Percentiles rank a stretch among this genome's conserved stretches.
Conservation (phyloP, 2,797 vertebrate genomes). For the Thamnophis elegans region DNA sequence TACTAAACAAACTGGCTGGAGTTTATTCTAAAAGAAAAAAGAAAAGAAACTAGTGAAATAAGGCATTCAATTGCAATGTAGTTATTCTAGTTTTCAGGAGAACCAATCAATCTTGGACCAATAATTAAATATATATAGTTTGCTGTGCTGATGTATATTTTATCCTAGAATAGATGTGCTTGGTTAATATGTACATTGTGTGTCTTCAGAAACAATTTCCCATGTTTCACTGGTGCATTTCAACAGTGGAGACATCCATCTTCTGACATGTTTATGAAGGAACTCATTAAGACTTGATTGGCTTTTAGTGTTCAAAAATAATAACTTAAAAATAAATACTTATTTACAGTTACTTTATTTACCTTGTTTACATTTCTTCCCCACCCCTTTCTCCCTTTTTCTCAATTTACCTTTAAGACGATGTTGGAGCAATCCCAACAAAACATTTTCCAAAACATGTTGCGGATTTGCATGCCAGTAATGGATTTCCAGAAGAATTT, state of each 20-base stretch:
- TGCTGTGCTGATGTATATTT: not conserved
- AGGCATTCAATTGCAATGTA: not conserved
- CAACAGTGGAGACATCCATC: not conserved
- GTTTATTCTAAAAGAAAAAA: not conserved
- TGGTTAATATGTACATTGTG: not conserved
- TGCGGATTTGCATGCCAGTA: slow-evolving; percentile 85
- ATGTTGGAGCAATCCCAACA: slow-evolving; percentile 80
- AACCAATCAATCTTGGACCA: not conserved
- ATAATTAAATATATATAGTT: not conserved
- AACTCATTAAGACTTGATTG: not conserved
- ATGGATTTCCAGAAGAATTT: slow-evolving; percentile 90
- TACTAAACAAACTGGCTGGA: not conserved
- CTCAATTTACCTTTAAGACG: slow-evolving; percentile 69
- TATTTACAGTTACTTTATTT: not conserved
- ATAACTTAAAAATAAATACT: not conserved
- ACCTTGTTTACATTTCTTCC: slow-evolving; percentile 41
- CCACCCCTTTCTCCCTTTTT: not conserved
- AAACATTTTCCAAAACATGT: slow-evolving; percentile 91
- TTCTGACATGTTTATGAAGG: not conserved
- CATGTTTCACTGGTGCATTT: not conserved
- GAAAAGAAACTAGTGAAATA: not conserved
- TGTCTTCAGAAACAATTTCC: not conserved
- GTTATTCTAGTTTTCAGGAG: not conserved
- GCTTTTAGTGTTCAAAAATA: not conserved
- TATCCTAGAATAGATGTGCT: not conserved